Conservation (phyloP, 2,888 invertebrate genomes). For the Melinopterus prodromus region DNA sequence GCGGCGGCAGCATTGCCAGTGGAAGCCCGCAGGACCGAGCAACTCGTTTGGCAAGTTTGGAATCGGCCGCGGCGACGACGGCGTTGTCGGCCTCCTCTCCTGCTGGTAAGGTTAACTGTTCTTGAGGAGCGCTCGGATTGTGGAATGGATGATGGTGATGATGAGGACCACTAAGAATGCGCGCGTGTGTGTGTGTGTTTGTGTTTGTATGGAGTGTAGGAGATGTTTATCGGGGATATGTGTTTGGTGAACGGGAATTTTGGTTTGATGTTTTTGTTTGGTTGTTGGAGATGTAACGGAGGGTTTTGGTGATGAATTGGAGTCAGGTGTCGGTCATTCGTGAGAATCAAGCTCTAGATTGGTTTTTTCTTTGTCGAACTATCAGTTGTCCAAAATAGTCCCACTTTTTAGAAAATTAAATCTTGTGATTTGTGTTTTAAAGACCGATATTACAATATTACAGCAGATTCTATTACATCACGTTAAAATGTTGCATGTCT, state of each 20-base stretch:
- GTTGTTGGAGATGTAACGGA: background rate
- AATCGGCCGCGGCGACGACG: background rate
- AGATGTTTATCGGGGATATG: background rate
- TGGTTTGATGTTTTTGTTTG: background rate
- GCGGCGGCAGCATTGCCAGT: slow-evolving; percentile 32
- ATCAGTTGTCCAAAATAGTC: too few species aligned
- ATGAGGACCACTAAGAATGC: background rate
- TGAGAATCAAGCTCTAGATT: too few species aligned
- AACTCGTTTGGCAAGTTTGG: slow-evolving; percentile 50
- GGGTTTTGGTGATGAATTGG: background rate
- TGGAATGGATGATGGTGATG: background rate
- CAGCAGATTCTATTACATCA: too few species aligned
- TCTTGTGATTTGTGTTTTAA: too few species aligned
- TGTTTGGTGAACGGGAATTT: background rate
- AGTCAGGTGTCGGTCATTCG: background rate
- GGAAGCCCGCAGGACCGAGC: slow-evolving; percentile 35
- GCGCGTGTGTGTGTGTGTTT: background rate
- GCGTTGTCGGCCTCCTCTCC: background rate
- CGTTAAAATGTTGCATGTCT: too few species aligned
- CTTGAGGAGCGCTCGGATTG: background rate
- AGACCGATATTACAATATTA: too few species aligned
- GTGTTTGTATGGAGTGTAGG: background rate
- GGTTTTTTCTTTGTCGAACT: too few species aligned
- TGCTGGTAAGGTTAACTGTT: background rate
- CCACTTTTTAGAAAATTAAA: too few species aligned